Conservation (phyloP, 2,113 vertebrate genomes). For the Caretta caretta region DNA sequence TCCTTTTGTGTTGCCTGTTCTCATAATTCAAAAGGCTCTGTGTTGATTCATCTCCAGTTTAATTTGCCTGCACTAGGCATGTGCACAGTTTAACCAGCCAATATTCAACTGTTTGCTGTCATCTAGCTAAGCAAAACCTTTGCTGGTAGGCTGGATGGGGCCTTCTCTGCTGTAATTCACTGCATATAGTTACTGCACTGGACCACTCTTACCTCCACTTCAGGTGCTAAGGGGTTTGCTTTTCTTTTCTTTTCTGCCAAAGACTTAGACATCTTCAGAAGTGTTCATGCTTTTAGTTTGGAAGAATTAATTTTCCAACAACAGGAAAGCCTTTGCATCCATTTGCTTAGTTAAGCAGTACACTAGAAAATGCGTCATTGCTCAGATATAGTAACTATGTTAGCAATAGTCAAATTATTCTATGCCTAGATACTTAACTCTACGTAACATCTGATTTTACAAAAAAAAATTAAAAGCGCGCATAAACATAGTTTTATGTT, state of each 20-base stretch:
- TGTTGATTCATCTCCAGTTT: not conserved
- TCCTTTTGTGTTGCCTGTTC: accelerated
- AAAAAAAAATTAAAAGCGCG: not conserved
- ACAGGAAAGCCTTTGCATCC: not conserved
- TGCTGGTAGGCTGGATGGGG: slow-evolving; percentile 29
- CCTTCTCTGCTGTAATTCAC: not conserved
- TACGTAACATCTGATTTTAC: not conserved
- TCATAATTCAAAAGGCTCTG: not conserved
- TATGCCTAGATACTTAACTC: not conserved
- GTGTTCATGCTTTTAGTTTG: not conserved
- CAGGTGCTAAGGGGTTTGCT: accelerated
- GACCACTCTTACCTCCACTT: not conserved
- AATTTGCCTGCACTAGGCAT: not conserved
- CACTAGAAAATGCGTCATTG: not conserved
- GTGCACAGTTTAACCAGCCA: not conserved
- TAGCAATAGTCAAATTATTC: slow-evolving; percentile 8
- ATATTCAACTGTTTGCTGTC: not conserved
- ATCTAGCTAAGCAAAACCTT: not conserved
- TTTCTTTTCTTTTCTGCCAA: not conserved
- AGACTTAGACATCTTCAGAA: not conserved
- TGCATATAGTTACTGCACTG: accelerated
- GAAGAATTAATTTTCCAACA: not conserved
- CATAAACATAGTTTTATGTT: not conserved
- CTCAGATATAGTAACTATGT: not conserved
- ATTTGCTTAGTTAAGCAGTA: not conserved